Evolutionary conservation across 2,888 invertebrate genomes (phyloP).

Genomic region (Habroteleia sp.): DNA sequence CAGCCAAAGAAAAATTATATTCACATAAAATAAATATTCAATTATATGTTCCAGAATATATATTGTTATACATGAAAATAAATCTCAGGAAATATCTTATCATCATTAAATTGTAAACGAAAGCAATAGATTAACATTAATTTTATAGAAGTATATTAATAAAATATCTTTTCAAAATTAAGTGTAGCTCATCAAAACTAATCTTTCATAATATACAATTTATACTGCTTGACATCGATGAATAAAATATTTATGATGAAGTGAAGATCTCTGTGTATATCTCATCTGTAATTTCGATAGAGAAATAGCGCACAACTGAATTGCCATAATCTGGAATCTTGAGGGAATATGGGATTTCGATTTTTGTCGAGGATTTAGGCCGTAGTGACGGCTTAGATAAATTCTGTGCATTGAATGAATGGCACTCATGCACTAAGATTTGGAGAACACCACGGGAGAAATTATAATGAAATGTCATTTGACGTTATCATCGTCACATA

Average conservation of each 20-base stretch:
- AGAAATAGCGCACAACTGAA: slow-evolving; percentile 5
- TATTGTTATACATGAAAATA: too few species aligned
- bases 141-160: neutral
- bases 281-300: slow-evolving; percentile 6
- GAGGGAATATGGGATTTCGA: slow-evolving; percentile 27
- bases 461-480: slow-evolving; percentile 10
- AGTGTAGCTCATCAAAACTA: neutral
- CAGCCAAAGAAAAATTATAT: too few species aligned
- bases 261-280: slow-evolving; percentile 11
- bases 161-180: neutral
- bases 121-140: too few species aligned
- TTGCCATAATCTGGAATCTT: slow-evolving; percentile 22
- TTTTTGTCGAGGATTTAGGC: slow-evolving; percentile 21
- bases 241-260: slow-evolving; percentile 13
- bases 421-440: slow-evolving; percentile 16
- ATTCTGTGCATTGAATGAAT: slow-evolving; percentile 13
- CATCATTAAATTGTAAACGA: too few species aligned
- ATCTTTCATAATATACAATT: slow-evolving; percentile 3
- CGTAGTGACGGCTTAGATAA: slow-evolving; percentile 26
- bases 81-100: too few species aligned
- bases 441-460: slow-evolving; percentile 2
- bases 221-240: slow-evolving; percentile 11
- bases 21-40: too few species aligned
- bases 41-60: too few species aligned
- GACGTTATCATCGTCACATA: slow-evolving; percentile 7